Evolutionary conservation across 1,140 invertebrate species (phyloP).

Genomic region (Brachionus rotundiformis): DNA sequence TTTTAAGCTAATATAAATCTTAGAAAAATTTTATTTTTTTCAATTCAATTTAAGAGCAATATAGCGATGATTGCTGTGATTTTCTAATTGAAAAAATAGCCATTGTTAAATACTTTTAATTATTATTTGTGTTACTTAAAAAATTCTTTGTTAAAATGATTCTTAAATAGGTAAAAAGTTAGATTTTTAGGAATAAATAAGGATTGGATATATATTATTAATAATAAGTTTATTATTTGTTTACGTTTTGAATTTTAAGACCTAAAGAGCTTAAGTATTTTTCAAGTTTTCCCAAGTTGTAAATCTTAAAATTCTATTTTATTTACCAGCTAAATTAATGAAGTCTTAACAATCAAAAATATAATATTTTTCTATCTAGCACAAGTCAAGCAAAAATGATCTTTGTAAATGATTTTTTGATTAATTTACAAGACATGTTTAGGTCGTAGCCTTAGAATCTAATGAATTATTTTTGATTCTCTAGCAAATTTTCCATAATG

Average conservation of each 20-base stretch:
- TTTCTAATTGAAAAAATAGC: not conserved
- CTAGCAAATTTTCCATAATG: not conserved
- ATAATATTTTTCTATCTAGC: not conserved
- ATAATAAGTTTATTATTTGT: not conserved
- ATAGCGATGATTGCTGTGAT: not conserved
- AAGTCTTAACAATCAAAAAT: not conserved
- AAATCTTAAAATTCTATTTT: not conserved
- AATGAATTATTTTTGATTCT: not conserved
- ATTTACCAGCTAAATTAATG: not conserved
- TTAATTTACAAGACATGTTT: not conserved
- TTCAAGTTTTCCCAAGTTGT: not conserved
- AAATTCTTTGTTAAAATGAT: no score
- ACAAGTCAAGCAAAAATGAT: not conserved
- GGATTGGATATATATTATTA: not conserved
- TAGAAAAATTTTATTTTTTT: not conserved
- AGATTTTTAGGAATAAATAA: not conserved
- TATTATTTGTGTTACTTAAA: no score
- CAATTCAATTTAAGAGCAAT: not conserved
- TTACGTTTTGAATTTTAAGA: not conserved
- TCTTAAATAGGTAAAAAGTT: not conserved
- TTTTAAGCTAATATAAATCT: not conserved
- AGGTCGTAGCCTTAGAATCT: not conserved
- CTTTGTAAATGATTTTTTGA: not conserved
- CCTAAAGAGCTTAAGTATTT: not conserved
- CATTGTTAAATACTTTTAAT: not conserved